A percentile compares a stretch with the other conserved stretches of the same genome.
Conservation (phyloP, 2,113 vertebrate species). For the Thamnophis sirtalis region DNA sequence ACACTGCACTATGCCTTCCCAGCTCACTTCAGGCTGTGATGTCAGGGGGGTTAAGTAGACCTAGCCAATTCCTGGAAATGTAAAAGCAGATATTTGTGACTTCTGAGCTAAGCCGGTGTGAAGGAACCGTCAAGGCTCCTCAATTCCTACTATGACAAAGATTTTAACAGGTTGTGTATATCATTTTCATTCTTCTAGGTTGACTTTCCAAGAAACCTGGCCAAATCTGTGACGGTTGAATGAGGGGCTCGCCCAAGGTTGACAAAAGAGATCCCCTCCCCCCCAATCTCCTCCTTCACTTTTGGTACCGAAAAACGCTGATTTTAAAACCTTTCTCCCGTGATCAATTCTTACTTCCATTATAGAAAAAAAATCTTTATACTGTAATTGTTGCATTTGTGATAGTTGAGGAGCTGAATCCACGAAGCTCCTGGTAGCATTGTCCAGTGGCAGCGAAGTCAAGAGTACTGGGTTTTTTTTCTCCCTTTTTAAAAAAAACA, state of each 20-base stretch:
- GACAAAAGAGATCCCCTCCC: constrained; percentile 56
- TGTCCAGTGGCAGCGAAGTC: constrained; percentile 14
- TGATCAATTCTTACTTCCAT: constrained; percentile 67
- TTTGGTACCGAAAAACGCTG: constrained; percentile 70
- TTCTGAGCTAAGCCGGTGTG: neutral
- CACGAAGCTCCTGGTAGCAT: constrained; percentile 49
- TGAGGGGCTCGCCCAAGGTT: constrained; percentile 66
- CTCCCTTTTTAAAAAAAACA: neutral
- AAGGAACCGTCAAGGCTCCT: neutral
- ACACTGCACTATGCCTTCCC: too few relatives aligned
- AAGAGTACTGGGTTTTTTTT: neutral
- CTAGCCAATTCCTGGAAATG: neutral
- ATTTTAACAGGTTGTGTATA: neutral
- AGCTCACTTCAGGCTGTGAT: neutral
- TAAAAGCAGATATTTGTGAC: neutral
- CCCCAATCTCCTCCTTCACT: constrained; percentile 32
- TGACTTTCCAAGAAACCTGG: constrained; percentile 97
- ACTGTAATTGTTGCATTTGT: constrained; percentile 61
- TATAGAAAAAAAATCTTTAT: constrained; percentile 55
- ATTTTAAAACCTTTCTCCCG: constrained; percentile 64
- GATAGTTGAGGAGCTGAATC: constrained; percentile 64
- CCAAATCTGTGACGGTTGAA: constrained; percentile 97
- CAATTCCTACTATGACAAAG: neutral
- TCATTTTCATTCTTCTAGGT: constrained; percentile 73
- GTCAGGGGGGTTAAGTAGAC: neutral